Base-by-base conservation (phyloP, 1,140 invertebrate genomes). In the Nomia melanderi region DNA sequence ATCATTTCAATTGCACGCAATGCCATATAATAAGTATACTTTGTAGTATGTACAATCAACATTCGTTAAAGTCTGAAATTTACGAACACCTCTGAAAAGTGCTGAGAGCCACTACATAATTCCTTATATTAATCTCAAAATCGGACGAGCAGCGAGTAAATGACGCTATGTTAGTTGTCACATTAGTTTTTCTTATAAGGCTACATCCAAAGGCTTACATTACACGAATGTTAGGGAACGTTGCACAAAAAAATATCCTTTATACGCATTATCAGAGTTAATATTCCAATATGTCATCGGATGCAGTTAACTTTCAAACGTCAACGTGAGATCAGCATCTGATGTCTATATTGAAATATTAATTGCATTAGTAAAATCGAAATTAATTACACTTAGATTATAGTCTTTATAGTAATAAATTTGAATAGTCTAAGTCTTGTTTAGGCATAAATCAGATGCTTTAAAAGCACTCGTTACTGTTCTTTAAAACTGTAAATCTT, bases 241-340 rank as follows among this genome's bases (percentile, higher is more conserved):
- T 79, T 83, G 70, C 69, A 76, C 39, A 80, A 72, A 80, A 56
- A 65, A 83, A 65, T 62, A 69, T 83, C 79, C 63, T 72, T 74
- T 74, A 39, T 74, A 65, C 25, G 59, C 39, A 84, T 80, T 65
- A 74, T 27, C 29, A 41, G 71, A 59, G 53, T 77, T 64, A 77
- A 73, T 50, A 54, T 81, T 76, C 74, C 79, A 81, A 81, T 72
- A 78, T 59, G 75, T 82, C 75, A 84, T 81, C 64, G 69, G 84
- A 85, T 79, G 81, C 84, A 86, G 84, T 86, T 86, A 80, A 86
- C 84, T 84, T 76, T 57, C 56, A 41, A 56, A 25, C 71, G 84
- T 86, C 75, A 86, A 86, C 81, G 77, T 86, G 84, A 86, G 84
- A 86, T 86, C 84, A 77, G 79, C 84, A 74, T 82, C 84, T 79